Conservation (phyloP, 2,888 invertebrate genomes). For the Trypoxylon attenuatum region DNA sequence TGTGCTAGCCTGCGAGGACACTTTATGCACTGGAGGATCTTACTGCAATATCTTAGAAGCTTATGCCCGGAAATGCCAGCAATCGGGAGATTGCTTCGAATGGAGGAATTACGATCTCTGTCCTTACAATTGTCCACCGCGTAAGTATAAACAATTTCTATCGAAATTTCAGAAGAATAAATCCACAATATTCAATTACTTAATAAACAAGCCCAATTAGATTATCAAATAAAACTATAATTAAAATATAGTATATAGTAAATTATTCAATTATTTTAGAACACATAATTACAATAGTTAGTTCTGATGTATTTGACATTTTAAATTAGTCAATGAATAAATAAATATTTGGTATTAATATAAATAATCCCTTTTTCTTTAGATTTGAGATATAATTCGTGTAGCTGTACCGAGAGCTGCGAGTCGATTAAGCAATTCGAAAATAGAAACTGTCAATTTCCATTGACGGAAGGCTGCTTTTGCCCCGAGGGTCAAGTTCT, state of each 20-base stretch:
- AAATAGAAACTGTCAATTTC: slow-evolving; percentile 73
- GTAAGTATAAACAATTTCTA: slow-evolving; percentile 56
- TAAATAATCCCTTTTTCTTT: not conserved
- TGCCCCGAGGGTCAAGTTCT: slow-evolving; percentile 85
- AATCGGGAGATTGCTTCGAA: slow-evolving; percentile 83
- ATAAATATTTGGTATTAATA: too few species aligned
- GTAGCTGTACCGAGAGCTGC: slow-evolving; percentile 81
- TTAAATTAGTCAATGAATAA: too few species aligned
- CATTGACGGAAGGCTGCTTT: slow-evolving; percentile 86
- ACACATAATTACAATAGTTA: too few species aligned
- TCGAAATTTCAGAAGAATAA: not conserved
- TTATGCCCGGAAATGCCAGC: slow-evolving; percentile 84
- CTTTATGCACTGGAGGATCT: slow-evolving; percentile 78
- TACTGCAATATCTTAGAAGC: slow-evolving; percentile 82
- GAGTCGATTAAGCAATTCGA: slow-evolving; percentile 77
- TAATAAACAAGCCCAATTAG: too few species aligned
- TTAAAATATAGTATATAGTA: not conserved
- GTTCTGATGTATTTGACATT: too few species aligned
- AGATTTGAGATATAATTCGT: slow-evolving; percentile 76
- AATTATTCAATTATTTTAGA: too few species aligned
- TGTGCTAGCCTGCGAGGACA: slow-evolving; percentile 82
- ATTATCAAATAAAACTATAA: too few species aligned
- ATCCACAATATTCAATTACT: too few species aligned
- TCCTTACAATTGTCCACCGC: slow-evolving; percentile 79
- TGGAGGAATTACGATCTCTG: slow-evolving; percentile 83